phyloP scores from a whole-genome alignment of 2,797 vertebrate genomes.

The Acipenser ruthenus region DNA sequence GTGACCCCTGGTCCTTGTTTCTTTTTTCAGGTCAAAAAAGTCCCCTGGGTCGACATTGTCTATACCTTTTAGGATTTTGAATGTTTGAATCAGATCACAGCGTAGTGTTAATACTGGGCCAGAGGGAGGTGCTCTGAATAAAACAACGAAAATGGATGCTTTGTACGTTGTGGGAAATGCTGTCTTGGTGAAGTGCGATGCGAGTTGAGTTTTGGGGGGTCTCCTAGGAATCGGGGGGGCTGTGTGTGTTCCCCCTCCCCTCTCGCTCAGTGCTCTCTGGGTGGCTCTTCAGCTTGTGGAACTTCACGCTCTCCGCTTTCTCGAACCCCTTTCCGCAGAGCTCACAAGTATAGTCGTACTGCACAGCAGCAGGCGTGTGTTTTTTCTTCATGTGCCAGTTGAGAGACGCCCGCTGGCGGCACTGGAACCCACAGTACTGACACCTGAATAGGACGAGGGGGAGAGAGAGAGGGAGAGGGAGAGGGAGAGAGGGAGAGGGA shows the following conservation, averaged over 20 bases:
- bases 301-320: constrained; percentile 55
- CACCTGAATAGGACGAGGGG: constrained; percentile 39
- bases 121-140: too few relatives aligned
- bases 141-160: too few relatives aligned
- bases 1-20: too few relatives aligned
- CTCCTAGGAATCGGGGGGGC: neutral
- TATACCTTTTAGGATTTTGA: too few relatives aligned
- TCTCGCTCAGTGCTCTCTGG: constrained; percentile 36
- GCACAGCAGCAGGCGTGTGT: constrained; percentile 46
- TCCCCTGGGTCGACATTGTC: too few relatives aligned
- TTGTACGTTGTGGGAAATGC: too few relatives aligned
- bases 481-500: constrained; percentile 7
- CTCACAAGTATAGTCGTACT: constrained; percentile 53
- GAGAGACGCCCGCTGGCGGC: constrained; percentile 54
- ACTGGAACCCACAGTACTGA: constrained; percentile 59
- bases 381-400: constrained; percentile 63
- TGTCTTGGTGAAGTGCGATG: too few relatives aligned
- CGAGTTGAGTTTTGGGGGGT: too few relatives aligned
- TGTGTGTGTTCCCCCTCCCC: neutral
- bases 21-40: too few relatives aligned
- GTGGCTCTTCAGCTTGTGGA: constrained; percentile 55
- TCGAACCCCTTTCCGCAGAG: constrained; percentile 54
- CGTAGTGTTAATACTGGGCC: too few relatives aligned
- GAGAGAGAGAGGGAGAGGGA: constrained; percentile 6
- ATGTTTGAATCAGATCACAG: too few relatives aligned